Base-by-base conservation (phyloP, 53 echinoderm and acorn worm species). In the Actinopyga echinites region DNA sequence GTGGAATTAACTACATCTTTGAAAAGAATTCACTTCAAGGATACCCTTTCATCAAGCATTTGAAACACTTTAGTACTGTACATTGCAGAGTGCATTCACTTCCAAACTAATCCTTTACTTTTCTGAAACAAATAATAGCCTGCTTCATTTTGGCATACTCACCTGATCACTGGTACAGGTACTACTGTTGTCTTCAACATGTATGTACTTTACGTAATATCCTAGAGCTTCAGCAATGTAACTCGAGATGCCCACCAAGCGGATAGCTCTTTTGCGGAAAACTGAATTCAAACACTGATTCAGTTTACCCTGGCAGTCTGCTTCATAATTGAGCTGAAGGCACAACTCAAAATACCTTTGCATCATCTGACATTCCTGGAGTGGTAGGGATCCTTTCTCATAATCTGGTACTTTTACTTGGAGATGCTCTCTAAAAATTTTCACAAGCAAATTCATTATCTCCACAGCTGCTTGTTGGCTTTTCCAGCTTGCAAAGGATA, bases 271-370 rank as follows among this genome's bases (percentile, higher is more conserved):
- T 3, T 38, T 34, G 6, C 15, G 8, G 15, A 60, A 38, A n/a
- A 80, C 37, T 2, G 10, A n/a, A 26, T 23, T 32, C 62, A 80
- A 42, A 15, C 4, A 23, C 10, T 23, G 35, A 61, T 62, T 80
- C 42, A 80, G 24, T n/a, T 20, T 26, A 13, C 60, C 81, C 20
- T 25, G 17, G 5, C 60, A 37, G 26, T 80, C 35, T 37, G 60
- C 40, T 80, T 80, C 81, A 62, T n/a, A 80, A 29, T 80, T 36
- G 40, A 59, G 20, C 3, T 61, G 62, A 62, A 80, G 63, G 44
- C 81, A 80, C 3, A 80, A 45, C 60, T 60, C 81, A 22, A 61
- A 80, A 36, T 29, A 80, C 42, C 35, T 77, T 29, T 80, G 81
- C 60, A 80, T 62, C 8, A 59, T 59, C 17, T 80, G 63, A 44